Percentiles rank a stretch among this genome's conserved stretches.
phyloP scores from a whole-genome alignment of 1,140 invertebrate species.

The Drosophila nannoptera region DNA sequence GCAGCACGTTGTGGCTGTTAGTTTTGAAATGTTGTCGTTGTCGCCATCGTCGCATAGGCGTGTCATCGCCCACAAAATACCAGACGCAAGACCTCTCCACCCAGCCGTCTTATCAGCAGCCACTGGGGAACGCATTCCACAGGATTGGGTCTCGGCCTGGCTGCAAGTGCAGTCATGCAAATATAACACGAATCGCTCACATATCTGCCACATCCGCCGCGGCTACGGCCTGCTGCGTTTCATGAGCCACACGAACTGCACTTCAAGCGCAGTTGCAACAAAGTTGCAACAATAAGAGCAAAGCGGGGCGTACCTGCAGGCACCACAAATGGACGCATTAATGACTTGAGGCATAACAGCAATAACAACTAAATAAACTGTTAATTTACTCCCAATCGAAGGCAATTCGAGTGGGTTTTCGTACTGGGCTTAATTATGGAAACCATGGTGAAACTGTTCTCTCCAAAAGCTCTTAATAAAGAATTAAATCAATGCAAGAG shows the following conservation, averaged over 20 bases:
- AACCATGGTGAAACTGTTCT: too few species aligned
- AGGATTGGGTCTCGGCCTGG: slow-evolving; percentile 31
- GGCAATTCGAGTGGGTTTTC: background rate
- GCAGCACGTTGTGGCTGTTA: slow-evolving; percentile 53
- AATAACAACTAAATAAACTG: slow-evolving; percentile 21
- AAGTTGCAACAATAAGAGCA: background rate
- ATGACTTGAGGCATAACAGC: slow-evolving; percentile 24
- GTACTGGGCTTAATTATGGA: background rate
- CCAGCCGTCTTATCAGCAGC: background rate
- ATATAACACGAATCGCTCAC: slow-evolving; percentile 55
- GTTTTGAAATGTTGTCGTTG: slow-evolving; percentile 55
- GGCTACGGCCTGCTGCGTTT: slow-evolving; percentile 15
- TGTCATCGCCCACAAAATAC: slow-evolving; percentile 27
- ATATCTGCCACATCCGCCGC: slow-evolving; percentile 8
- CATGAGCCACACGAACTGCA: slow-evolving; percentile 24
- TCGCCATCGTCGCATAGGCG: slow-evolving; percentile 38
- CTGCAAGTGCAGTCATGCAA: slow-evolving; percentile 61
- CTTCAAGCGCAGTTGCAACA: slow-evolving; percentile 12
- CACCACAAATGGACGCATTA: slow-evolving; percentile 21
- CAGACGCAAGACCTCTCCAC: background rate
- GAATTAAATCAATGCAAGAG: too few species aligned
- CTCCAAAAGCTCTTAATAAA: too few species aligned
- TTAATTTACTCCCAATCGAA: slow-evolving; percentile 15
- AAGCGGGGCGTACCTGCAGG: background rate
- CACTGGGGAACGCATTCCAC: background rate